Evolutionary conservation across 2,797 vertebrate species (phyloP).

Genomic region (Paguma larvata): DNA sequence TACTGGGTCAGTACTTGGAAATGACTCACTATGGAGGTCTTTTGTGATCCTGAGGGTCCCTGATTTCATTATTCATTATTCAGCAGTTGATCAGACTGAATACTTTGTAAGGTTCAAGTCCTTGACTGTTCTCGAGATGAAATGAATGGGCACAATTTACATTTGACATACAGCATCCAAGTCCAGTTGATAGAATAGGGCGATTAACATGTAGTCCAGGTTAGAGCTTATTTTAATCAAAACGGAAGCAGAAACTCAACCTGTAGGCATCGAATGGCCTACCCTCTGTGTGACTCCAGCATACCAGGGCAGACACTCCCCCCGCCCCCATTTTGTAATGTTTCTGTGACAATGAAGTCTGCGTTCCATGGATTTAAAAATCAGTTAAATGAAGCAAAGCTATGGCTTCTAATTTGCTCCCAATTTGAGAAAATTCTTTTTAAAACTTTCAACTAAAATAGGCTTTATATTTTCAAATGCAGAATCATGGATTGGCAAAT

Average conservation of each 20-base stretch:
- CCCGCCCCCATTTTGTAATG: no score
- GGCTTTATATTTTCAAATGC: slow-evolving; percentile 42
- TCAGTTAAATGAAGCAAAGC: background rate
- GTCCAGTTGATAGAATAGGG: background rate
- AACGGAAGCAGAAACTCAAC: background rate
- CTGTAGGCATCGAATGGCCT: background rate
- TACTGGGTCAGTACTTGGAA: no score
- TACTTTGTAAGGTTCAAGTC: background rate
- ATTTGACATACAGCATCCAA: background rate
- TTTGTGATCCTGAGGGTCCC: background rate
- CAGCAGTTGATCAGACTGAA: background rate
- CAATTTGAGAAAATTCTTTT: background rate
- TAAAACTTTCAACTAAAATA: slow-evolving; percentile 14
- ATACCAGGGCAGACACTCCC: background rate
- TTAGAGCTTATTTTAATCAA: background rate
- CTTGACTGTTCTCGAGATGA: background rate
- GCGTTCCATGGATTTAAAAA: background rate
- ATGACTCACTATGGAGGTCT: background rate
- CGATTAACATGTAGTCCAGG: background rate
- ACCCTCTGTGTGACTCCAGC: background rate
- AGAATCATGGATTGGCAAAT: background rate
- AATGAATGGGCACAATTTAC: background rate
- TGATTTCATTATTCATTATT: background rate
- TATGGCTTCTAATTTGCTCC: slow-evolving; percentile 5
- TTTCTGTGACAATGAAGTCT: background rate